Conservation (phyloP, 2,113 vertebrate genomes). For the Mormyrus lacerda region DNA sequence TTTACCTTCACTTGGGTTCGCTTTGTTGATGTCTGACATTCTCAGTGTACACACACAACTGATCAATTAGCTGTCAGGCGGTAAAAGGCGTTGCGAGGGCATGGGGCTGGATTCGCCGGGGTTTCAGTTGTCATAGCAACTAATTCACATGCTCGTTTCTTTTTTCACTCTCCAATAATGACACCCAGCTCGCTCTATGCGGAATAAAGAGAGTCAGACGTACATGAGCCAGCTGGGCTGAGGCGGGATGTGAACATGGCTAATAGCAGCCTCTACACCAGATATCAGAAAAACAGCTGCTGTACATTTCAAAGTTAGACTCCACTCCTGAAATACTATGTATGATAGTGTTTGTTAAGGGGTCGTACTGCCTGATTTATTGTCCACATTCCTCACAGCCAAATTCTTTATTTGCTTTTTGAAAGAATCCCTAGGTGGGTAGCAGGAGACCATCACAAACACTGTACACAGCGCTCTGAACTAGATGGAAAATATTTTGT, state of each 20-base stretch:
- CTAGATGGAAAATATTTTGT: neutral
- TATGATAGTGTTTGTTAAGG: neutral
- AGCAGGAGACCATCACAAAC: neutral
- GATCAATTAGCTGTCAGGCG: neutral
- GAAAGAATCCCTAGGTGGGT: neutral
- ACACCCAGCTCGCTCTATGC: neutral
- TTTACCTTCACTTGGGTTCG: neutral
- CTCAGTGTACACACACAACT: neutral
- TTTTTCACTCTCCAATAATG: neutral
- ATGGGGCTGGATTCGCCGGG: neutral
- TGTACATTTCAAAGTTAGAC: neutral
- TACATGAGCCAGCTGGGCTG: neutral
- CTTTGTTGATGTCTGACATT: neutral
- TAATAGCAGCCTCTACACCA: neutral
- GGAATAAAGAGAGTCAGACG: neutral
- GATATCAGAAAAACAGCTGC: neutral
- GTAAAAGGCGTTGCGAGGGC: neutral
- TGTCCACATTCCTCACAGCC: neutral
- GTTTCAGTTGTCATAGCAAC: constrained; percentile 10
- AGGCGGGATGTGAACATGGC: neutral
- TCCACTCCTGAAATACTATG: neutral
- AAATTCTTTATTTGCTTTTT: neutral
- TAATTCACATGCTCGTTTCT: neutral
- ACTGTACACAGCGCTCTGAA: neutral
- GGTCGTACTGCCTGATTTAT: neutral